Conservation (phyloP, 2,888 invertebrate species). For the Cheilosia scutellata region DNA sequence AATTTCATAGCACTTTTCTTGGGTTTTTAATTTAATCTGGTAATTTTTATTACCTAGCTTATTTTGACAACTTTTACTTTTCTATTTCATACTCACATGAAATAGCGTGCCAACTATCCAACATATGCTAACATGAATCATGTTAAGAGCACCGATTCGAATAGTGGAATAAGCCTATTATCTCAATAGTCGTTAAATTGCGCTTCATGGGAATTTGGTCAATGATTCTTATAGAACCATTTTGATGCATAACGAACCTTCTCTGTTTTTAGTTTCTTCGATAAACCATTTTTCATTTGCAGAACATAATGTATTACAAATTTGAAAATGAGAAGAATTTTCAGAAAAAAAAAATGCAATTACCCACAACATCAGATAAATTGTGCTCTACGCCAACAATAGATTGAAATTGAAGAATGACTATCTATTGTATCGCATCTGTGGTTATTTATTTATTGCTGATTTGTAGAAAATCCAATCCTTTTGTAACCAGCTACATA, state of each 20-base stretch:
- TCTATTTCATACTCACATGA: no score
- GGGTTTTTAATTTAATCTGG: no score
- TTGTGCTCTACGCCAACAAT: slow-evolving; percentile 48
- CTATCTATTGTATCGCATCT: slow-evolving; percentile 45
- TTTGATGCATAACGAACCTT: slow-evolving; percentile 4
- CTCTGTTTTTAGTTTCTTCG: slow-evolving; percentile 1
- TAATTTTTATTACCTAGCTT: no score
- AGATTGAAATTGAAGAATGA: slow-evolving; percentile 53
- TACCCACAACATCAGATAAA: slow-evolving; percentile 38
- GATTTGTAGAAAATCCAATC: slow-evolving; percentile 41
- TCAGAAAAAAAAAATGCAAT: slow-evolving; percentile 31
- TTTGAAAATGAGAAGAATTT: slow-evolving; percentile 13
- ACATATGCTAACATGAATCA: no score
- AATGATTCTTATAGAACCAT: background rate
- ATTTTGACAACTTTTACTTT: no score
- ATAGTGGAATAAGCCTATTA: no score
- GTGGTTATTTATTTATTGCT: slow-evolving; percentile 44
- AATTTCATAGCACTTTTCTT: no score
- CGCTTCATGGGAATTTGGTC: background rate
- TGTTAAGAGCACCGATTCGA: no score
- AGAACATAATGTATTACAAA: slow-evolving; percentile 31
- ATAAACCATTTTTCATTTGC: slow-evolving; percentile 31
- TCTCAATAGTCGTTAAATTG: no score
- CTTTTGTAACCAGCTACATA: slow-evolving; percentile 35
- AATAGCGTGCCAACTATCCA: no score